These are phyloP conservation scores for Genyomyrus donnyi DNA, from an alignment of 2,113 vertebrate genomes.

Conservation along the genomic window DNA sequence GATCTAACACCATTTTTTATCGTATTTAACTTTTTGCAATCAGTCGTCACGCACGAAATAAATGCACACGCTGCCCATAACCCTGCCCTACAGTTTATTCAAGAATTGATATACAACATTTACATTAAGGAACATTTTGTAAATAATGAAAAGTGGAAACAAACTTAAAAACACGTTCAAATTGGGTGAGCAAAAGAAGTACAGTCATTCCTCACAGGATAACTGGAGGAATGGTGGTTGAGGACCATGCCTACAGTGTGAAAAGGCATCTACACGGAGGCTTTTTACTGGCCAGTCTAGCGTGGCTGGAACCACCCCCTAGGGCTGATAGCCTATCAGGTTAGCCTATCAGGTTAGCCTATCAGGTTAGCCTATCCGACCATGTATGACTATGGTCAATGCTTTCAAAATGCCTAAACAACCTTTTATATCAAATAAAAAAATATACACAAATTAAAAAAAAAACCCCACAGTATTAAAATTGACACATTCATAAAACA, in stretches of 20 bases:
- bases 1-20: background rate
- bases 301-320: background rate
- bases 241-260: background rate
- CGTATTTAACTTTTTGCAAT: background rate
- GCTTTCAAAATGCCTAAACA: constrained; percentile 6
- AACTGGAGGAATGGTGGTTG: background rate
- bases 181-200: background rate
- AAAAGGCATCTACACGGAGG: background rate
- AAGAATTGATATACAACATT: constrained; percentile 38
- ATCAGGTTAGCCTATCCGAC: background rate
- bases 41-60: background rate
- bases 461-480: constrained; percentile 13
- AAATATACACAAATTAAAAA: background rate
- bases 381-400: constrained; percentile 5
- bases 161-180: constrained; percentile 19
- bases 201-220: background rate
- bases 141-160: constrained; percentile 28
- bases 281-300: background rate
- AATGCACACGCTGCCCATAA: constrained; percentile 39
- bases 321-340: background rate
- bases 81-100: constrained; percentile 36
- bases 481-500: constrained; percentile 18
- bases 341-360: too few relatives aligned
- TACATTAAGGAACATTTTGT: constrained; percentile 30
- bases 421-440: background rate